Evolutionary conservation across 2,888 invertebrate species (phyloP).

Genomic region (Cyaniris semiargus): DNA sequence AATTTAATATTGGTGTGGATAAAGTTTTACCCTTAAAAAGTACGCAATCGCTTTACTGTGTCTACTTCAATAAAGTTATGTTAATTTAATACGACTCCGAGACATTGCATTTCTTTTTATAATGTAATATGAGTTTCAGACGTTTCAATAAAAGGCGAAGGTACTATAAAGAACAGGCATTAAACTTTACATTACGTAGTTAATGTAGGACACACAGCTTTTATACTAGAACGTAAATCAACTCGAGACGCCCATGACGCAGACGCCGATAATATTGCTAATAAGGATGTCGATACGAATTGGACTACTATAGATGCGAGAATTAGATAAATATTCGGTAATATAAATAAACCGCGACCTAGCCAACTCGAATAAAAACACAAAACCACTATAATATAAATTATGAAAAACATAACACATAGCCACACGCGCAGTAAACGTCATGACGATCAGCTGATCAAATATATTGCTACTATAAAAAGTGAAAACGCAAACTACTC

Average conservation of each 20-base stretch:
- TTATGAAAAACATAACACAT: slow-evolving; percentile 77
- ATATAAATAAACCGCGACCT: slow-evolving; percentile 76
- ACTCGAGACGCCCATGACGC: not conserved
- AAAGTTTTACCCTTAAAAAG: not conserved
- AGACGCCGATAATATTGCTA: not conserved
- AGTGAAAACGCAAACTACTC: slow-evolving; percentile 78
- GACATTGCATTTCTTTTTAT: slow-evolving; percentile 9
- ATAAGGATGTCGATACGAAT: slow-evolving; percentile 44
- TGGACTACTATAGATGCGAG: slow-evolving; percentile 45
- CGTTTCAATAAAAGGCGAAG: slow-evolving; percentile 1
- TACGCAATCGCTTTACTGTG: not conserved
- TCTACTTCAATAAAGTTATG: slow-evolving; percentile 18
- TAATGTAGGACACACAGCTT: not conserved
- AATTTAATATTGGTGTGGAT: not conserved
- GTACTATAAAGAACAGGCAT: not conserved
- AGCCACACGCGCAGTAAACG: slow-evolving; percentile 71
- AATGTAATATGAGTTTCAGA: slow-evolving; percentile 8
- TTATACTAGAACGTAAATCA: not conserved
- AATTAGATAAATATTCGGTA: slow-evolving; percentile 68
- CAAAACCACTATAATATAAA: slow-evolving; percentile 70
- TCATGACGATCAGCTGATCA: slow-evolving; percentile 80
- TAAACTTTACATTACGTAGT: not conserved
- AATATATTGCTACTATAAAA: slow-evolving; percentile 81
- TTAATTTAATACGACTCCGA: not conserved
- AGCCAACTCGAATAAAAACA: slow-evolving; percentile 67